Percentiles rank a stretch among this genome's conserved stretches.
Conservation (phyloP, 2,113 vertebrate genomes). For the Fulica atra region DNA sequence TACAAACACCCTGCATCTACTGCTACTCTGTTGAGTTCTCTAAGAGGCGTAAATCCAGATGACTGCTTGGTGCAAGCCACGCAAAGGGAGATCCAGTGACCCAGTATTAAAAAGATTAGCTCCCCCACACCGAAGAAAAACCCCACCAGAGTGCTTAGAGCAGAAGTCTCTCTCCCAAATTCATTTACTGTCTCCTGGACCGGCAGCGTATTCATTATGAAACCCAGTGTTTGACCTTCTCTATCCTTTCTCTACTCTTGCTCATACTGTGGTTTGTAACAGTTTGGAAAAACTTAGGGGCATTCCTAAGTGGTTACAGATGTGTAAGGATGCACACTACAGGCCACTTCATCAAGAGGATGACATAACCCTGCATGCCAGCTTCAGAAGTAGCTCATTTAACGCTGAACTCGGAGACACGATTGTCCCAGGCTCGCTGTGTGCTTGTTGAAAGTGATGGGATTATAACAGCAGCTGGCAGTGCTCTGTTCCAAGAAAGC, state of each 20-base stretch:
- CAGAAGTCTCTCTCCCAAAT: background rate
- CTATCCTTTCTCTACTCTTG: background rate
- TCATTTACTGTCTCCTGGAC: background rate
- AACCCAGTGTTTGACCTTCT: background rate
- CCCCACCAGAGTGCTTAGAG: background rate
- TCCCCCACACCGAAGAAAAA: background rate
- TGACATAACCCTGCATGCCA: constrained; percentile 24
- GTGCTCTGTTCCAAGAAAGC: constrained; percentile 30
- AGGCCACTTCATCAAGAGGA: constrained; percentile 23
- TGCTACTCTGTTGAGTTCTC: background rate
- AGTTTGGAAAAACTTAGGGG: constrained; percentile 11
- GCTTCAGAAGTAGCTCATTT: constrained; percentile 40
- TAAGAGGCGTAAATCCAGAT: background rate
- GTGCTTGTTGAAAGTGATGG: constrained; percentile 33
- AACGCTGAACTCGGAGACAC: background rate
- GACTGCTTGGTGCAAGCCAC: background rate
- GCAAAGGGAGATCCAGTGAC: background rate
- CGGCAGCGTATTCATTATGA: background rate
- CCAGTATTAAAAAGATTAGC: background rate
- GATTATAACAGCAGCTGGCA: constrained; percentile 26
- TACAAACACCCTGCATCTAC: background rate
- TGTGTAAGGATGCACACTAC: constrained; percentile 41
- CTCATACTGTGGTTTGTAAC: background rate
- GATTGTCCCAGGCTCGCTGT: background rate
- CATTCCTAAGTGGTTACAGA: constrained; percentile 43